Percentiles rank a stretch among this genome's conserved stretches.
Conservation (phyloP, 2,113 vertebrate genomes). For the Atrichornis clamosus region DNA sequence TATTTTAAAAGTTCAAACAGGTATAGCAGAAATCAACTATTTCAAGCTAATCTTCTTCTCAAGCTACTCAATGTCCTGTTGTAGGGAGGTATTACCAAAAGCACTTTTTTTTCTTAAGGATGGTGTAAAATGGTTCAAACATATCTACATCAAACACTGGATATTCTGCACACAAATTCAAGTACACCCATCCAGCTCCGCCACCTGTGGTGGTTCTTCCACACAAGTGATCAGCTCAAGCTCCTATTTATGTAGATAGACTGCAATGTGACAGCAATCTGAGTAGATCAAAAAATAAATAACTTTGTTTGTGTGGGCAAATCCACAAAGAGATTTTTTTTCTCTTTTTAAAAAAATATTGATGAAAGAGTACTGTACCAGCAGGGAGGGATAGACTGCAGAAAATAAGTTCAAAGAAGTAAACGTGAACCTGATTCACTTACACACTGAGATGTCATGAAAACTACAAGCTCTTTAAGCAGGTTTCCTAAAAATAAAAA, state of each 20-base stretch:
- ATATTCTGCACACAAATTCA: background rate
- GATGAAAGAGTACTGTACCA: background rate
- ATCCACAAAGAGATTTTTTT: background rate
- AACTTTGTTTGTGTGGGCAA: fast-evolving
- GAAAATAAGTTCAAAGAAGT: background rate
- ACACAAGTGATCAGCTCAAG: background rate
- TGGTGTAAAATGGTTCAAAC: background rate
- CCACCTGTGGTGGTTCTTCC: background rate
- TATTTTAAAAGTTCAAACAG: background rate
- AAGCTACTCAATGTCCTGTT: background rate
- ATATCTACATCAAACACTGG: background rate
- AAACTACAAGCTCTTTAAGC: background rate
- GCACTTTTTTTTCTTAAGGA: background rate
- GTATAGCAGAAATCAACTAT: background rate
- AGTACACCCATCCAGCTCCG: background rate
- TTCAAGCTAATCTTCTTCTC: background rate
- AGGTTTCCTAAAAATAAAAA: background rate
- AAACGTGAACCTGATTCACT: background rate
- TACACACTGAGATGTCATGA: background rate
- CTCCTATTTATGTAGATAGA: background rate
- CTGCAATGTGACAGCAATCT: background rate
- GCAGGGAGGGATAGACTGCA: background rate
- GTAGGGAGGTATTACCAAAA: background rate
- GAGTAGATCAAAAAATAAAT: background rate
- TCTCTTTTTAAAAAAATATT: background rate